Conservation (phyloP, 2,797 vertebrate species). For the Pangasius macronema region DNA sequence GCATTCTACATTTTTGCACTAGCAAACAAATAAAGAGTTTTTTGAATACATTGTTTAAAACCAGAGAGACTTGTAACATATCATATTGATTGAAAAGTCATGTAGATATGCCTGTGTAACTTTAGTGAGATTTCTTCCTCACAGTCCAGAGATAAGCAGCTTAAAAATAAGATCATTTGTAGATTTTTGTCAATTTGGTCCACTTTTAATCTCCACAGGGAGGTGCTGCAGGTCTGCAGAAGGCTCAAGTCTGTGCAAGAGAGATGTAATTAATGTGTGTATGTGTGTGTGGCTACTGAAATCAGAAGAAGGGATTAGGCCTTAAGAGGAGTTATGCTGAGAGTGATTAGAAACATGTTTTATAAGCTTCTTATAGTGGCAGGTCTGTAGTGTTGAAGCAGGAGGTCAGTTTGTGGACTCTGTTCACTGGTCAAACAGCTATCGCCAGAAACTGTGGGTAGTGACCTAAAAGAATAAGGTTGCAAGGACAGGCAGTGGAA, state of each 20-base stretch:
- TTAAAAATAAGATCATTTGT: neutral
- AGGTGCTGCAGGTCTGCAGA: slow-evolving; percentile 33
- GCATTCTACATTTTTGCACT: neutral
- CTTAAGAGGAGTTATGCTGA: slow-evolving; percentile 29
- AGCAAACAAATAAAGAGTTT: neutral
- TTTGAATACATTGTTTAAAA: neutral
- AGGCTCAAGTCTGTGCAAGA: neutral
- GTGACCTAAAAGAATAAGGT: slow-evolving; percentile 13
- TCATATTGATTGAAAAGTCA: neutral
- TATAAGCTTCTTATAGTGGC: slow-evolving; percentile 5
- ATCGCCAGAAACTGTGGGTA: neutral
- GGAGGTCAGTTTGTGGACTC: neutral
- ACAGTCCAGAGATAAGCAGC: neutral
- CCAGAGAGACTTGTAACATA: neutral
- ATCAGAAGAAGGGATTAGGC: slow-evolving; percentile 11
- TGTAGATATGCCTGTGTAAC: no score
- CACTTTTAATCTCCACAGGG: slow-evolving; percentile 36
- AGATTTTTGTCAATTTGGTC: neutral
- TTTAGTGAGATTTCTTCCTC: neutral
- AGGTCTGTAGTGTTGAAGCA: neutral
- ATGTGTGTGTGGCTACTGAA: slow-evolving; percentile 25
- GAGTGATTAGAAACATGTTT: slow-evolving; percentile 33
- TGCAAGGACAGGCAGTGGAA: neutral
- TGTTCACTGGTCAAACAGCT: neutral
- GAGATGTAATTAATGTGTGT: slow-evolving; percentile 12